These are phyloP conservation scores for Trissolcus japonicus DNA, from an alignment of 2,888 invertebrate species.

Conservation along the genomic window DNA sequence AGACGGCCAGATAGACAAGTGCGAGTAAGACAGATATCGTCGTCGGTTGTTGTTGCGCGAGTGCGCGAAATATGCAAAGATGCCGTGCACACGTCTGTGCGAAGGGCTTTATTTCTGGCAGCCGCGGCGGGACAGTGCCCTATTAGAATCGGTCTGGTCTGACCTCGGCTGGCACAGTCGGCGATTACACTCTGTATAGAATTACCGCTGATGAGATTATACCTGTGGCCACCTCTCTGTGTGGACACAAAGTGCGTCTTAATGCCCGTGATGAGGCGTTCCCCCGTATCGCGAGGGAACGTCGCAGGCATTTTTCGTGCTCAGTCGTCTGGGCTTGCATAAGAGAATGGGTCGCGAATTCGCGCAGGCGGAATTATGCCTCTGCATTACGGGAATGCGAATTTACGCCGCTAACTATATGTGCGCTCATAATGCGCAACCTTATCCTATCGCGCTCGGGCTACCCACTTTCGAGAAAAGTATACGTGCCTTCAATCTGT, in stretches of 20 bases:
- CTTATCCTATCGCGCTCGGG: slow-evolving; percentile 18
- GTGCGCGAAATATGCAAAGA: slow-evolving; percentile 39
- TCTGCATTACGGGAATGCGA: slow-evolving; percentile 31
- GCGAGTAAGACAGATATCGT: slow-evolving; percentile 28
- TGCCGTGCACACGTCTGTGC: slow-evolving; percentile 9
- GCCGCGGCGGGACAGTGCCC: slow-evolving; percentile 22
- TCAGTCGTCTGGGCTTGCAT: slow-evolving; percentile 12
- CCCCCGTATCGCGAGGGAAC: slow-evolving; percentile 6
- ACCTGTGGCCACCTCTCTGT: slow-evolving; percentile 21
- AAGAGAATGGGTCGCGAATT: slow-evolving; percentile 17
- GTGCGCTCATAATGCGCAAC: slow-evolving; percentile 19
- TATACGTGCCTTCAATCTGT: slow-evolving; percentile 6
- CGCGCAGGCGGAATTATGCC: slow-evolving; percentile 32
- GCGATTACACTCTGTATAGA: neutral
- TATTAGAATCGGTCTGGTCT: slow-evolving; percentile 18
- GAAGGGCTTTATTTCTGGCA: slow-evolving; percentile 31
- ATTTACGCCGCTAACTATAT: slow-evolving; percentile 4
- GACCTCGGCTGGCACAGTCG: slow-evolving; percentile 21
- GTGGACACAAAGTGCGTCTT: slow-evolving; percentile 11
- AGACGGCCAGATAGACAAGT: slow-evolving; percentile 24
- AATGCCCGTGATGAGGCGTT: slow-evolving; percentile 11
- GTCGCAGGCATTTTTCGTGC: slow-evolving; percentile 26
- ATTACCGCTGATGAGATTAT: slow-evolving; percentile 6
- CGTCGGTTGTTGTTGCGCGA: slow-evolving; percentile 32
- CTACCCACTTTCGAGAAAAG: slow-evolving; percentile 22